Evolutionary conservation across 2,797 vertebrate species (phyloP), one percentile per base, ranked within the genome.

Genomic region (Crenichthys baileyi): DNA sequence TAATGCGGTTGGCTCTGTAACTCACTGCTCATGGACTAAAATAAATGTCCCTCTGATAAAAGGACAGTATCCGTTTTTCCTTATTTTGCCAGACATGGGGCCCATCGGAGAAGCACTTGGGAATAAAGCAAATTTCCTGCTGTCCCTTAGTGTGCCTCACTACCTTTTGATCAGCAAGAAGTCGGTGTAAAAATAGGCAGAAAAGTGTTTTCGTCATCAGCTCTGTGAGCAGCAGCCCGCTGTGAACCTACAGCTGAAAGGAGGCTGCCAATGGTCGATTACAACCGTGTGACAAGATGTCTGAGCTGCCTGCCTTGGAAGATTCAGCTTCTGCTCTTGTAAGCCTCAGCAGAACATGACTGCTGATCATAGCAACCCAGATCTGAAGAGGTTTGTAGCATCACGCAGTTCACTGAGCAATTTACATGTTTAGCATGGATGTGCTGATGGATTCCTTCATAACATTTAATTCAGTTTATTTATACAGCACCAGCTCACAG

Each of bases 151-250:
- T 29, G 26, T 79, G 83, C 74, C 76, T n/a, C 51, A 4, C 20
- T 58, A 72, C 72, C 78, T 79, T 90, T 91, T 92, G 86, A 93
- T 93, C 88, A 86, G 81, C 72, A 55, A 77, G 79, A 70, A 78
- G 65, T 61, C 0, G 7, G 78, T 72, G 78, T 90, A 92, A 91
- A 93, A 92, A 94, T 91, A 93, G 88, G 83, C 58, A 0, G 65
- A 74, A 78, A 77, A 70, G 77, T 82, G 85, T 89, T 90, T 88
- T 85, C 51, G 13, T 90, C 85, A 88, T 89, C 86, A 84, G 76
- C 82, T 87, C 84, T 81, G 79, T 0, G 39, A 74, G 76, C 68
- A 76, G 81, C 9, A 75, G 85, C 81, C 80, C 56, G 80, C 84
- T 60, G 83, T 50, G 75, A 86, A 89, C 91, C 89, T 92, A 91